phyloP scores from a whole-genome alignment of 2,797 vertebrate species.

The Phoxinus dragarum region DNA sequence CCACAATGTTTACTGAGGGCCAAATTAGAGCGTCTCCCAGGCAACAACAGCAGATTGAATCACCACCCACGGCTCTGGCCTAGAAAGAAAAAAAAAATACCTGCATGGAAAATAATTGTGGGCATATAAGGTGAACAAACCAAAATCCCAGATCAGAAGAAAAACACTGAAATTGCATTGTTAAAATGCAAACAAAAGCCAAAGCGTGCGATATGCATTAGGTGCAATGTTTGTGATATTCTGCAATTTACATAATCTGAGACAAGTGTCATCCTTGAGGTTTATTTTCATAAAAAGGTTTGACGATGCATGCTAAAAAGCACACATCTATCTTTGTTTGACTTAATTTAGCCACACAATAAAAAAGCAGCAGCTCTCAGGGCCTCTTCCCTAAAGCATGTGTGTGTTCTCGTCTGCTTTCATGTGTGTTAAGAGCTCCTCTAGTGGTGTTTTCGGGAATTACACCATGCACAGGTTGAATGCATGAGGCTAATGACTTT shows the following conservation, averaged over 20 bases:
- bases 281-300: background rate
- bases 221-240: background rate
- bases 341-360: conserved; percentile 4
- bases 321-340: background rate
- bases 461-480: conserved; percentile 34
- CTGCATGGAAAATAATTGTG: conserved; percentile 29
- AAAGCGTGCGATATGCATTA: background rate
- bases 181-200: background rate
- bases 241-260: background rate
- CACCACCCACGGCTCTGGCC: conserved; percentile 68
- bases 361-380: background rate
- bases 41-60: conserved; percentile 78
- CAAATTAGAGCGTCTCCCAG: conserved; percentile 79
- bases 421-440: conserved; percentile 74
- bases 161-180: background rate
- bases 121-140: conserved; percentile 11
- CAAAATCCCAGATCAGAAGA: conserved; percentile 20
- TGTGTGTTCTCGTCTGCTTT: conserved; percentile 20
- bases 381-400: background rate
- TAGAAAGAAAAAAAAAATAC: conserved; percentile 57
- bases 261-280: background rate
- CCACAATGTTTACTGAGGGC: conserved; percentile 78
- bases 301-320: conserved; percentile 2
- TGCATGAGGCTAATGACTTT: background rate
- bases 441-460: conserved; percentile 71